These are phyloP conservation scores for Aix galericulata DNA, from an alignment of 2,113 vertebrate genomes.

Conservation along the genomic window DNA sequence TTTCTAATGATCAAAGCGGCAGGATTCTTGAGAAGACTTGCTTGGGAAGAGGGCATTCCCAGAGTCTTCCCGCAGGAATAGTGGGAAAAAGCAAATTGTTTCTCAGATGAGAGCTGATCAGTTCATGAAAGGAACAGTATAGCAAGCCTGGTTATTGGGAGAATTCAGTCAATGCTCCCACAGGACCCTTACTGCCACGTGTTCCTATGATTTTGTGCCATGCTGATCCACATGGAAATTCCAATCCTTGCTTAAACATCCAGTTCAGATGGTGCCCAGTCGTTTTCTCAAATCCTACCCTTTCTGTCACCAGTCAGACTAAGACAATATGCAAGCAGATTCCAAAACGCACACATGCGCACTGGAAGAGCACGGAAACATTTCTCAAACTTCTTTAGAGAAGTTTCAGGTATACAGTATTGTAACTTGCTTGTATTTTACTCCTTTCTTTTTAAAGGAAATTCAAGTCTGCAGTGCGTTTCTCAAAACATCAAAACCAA, in stretches of 20 bases:
- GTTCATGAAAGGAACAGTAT: not conserved
- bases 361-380: not conserved
- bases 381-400: not conserved
- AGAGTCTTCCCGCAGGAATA: not conserved
- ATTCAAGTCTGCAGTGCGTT: not conserved
- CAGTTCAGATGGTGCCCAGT: not conserved
- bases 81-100: not conserved
- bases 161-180: not conserved
- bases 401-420: not conserved
- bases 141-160: not conserved
- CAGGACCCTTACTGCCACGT: not conserved
- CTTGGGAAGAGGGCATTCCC: not conserved
- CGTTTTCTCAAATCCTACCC: not conserved
- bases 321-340: not conserved
- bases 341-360: not conserved
- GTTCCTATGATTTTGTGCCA: not conserved
- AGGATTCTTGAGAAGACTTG: not conserved
- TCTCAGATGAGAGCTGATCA: not conserved
- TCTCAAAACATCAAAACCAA: not conserved
- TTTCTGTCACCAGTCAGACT: not conserved
- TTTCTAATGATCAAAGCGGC: not conserved
- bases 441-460: not conserved
- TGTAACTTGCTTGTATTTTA: not conserved
- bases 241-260: not conserved
- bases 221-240: not conserved